Evolutionary conservation across 2,888 invertebrate genomes (phyloP).

Genomic region (Heliconius sara): DNA sequence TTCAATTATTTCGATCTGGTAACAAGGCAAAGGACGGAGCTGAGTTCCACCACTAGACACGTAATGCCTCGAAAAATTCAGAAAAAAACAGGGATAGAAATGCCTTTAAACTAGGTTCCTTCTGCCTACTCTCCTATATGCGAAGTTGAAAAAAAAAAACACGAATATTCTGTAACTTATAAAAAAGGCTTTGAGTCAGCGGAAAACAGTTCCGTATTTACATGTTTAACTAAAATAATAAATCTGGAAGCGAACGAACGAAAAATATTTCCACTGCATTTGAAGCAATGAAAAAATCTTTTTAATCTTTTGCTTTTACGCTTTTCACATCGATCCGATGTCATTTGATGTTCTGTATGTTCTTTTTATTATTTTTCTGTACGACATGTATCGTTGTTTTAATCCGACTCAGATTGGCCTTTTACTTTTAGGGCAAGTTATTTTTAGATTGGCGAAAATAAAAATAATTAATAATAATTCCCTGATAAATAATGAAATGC

Average conservation of each 20-base stretch:
- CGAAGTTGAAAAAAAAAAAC: background rate
- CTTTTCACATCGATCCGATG: slow-evolving; percentile 33
- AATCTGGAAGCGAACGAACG: background rate
- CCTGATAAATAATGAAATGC: background rate
- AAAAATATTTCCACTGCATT: background rate
- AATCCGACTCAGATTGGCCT: background rate
- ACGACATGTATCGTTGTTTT: background rate
- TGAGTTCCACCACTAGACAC: too few relatives aligned
- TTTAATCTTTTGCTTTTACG: slow-evolving; percentile 38
- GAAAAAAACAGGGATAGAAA: too few relatives aligned
- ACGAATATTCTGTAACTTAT: background rate
- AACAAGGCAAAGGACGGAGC: too few relatives aligned
- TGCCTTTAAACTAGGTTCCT: too few relatives aligned
- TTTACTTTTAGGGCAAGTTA: background rate
- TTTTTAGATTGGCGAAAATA: background rate
- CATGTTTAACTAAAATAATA: slow-evolving; percentile 6
- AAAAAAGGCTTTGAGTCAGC: background rate
- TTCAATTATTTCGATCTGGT: too few relatives aligned
- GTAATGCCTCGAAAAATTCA: too few relatives aligned
- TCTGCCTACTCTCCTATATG: too few relatives aligned
- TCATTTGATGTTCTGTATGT: slow-evolving; percentile 23
- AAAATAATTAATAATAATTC: background rate
- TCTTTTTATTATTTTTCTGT: slow-evolving; percentile 13
- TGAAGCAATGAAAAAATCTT: slow-evolving; percentile 26
- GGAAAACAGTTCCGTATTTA: background rate